Percentiles rank a stretch among this genome's conserved stretches.
These are phyloP conservation scores for Bolborhynchus lineola DNA, from an alignment of 2,113 vertebrate species.

Conservation along the genomic window DNA sequence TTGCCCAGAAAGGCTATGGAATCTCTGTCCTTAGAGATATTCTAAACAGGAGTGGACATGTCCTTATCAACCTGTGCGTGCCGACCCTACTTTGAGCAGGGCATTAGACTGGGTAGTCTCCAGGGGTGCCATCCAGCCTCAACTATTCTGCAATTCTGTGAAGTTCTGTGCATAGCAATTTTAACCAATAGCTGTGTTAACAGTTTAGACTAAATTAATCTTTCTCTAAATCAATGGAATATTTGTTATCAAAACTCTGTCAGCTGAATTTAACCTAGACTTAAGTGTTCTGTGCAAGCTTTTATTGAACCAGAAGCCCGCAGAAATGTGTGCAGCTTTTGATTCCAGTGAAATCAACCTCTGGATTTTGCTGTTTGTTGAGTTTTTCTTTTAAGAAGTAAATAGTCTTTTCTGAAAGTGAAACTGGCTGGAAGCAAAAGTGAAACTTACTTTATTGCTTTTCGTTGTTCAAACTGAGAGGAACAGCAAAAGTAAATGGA, in stretches of 20 bases:
- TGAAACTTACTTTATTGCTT: slow-evolving; percentile 41
- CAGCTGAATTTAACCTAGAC: slow-evolving; percentile 32
- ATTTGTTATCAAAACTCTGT: slow-evolving; percentile 13
- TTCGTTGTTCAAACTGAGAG: not conserved
- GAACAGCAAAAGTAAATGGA: not conserved
- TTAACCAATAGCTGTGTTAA: not conserved
- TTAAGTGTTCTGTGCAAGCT: not conserved
- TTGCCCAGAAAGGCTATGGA: not conserved
- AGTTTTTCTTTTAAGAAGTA: not conserved
- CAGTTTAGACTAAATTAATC: slow-evolving; percentile 26
- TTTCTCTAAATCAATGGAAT: slow-evolving; percentile 25
- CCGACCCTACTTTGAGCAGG: not conserved
- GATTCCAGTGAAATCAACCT: slow-evolving; percentile 9
- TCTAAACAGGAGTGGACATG: not conserved
- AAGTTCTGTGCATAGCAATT: not conserved
- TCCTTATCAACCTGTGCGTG: not conserved
- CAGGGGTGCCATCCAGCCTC: not conserved
- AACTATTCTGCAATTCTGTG: not conserved
- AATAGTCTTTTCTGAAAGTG: slow-evolving; percentile 16
- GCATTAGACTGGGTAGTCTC: not conserved
- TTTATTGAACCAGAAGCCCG: slow-evolving; percentile 34
- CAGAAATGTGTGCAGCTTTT: slow-evolving; percentile 11
- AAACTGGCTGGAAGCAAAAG: slow-evolving; percentile 33
- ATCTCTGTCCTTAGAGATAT: not conserved
- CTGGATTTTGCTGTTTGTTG: not conserved